Evolutionary conservation across 2,888 invertebrate genomes (phyloP).

Genomic region (Amphipyra berbera): DNA sequence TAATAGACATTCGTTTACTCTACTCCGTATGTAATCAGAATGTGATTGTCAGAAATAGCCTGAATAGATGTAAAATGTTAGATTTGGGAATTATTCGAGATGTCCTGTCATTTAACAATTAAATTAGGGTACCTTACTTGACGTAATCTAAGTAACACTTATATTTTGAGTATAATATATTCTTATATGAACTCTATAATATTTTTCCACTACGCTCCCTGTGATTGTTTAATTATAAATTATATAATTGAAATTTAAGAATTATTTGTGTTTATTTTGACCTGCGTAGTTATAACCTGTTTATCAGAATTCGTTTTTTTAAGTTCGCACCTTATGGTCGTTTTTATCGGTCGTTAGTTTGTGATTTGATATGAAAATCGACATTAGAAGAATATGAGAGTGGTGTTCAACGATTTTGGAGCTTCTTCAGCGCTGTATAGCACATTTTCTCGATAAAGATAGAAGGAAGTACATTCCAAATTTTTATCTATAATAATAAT

Average conservation of each 20-base stretch:
- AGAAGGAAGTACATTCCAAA: slow-evolving; percentile 69
- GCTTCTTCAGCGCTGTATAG: slow-evolving; percentile 49
- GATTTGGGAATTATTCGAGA: not conserved
- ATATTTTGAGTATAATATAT: slow-evolving; percentile 8
- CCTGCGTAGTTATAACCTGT: slow-evolving; percentile 10
- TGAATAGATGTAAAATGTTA: slow-evolving; percentile 5
- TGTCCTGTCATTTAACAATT: slow-evolving; percentile 1
- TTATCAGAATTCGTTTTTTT: not conserved
- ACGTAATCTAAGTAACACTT: slow-evolving; percentile 13
- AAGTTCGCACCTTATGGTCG: not conserved
- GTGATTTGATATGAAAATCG: slow-evolving; percentile 1
- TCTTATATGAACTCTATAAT: slow-evolving; percentile 11
- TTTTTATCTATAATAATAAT: slow-evolving; percentile 39
- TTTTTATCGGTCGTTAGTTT: slow-evolving; percentile 13
- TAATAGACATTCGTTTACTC: slow-evolving; percentile 27
- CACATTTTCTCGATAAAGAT: slow-evolving; percentile 38
- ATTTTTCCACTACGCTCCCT: slow-evolving; percentile 15
- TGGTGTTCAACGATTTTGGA: slow-evolving; percentile 36
- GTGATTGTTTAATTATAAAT: slow-evolving; percentile 30
- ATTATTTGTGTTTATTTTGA: slow-evolving; percentile 49
- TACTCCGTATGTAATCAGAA: not conserved
- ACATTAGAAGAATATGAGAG: slow-evolving; percentile 7
- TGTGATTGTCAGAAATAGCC: not conserved
- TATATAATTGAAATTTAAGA: slow-evolving; percentile 38
- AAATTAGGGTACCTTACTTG: slow-evolving; percentile 4